Percentiles rank a stretch among this genome's conserved stretches.
phyloP scores from a whole-genome alignment of 2,113 vertebrate species.

The Oophaga pumilio region DNA sequence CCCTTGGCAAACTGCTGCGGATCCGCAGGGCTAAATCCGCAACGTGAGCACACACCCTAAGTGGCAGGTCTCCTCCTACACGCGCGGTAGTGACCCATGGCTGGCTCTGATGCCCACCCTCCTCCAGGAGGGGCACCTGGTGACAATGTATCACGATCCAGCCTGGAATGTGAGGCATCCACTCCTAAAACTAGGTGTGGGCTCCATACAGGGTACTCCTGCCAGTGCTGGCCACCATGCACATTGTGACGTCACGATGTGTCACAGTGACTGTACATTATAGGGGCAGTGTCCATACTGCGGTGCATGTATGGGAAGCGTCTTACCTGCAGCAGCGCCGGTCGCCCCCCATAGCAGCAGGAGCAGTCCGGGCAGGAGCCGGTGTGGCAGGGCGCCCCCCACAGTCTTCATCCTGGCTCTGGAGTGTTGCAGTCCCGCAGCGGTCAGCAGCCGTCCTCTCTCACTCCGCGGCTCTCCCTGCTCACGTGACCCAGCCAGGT shows the following conservation, averaged over 20 bases:
- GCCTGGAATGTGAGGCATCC: background rate
- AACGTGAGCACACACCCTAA: too few relatives aligned
- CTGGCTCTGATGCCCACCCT: too few relatives aligned
- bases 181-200: background rate
- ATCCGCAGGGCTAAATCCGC: too few relatives aligned
- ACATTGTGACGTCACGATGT: background rate
- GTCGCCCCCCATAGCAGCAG: background rate
- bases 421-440: background rate
- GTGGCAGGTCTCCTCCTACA: too few relatives aligned
- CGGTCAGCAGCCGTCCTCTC: constrained; percentile 16
- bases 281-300: too few relatives aligned
- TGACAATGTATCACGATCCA: background rate
- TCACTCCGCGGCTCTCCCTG: background rate
- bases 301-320: too few relatives aligned
- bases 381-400: background rate
- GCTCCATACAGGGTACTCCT: background rate
- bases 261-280: background rate
- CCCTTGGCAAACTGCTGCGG: too few relatives aligned
- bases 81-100: too few relatives aligned
- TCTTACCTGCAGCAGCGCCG: constrained; percentile 32
- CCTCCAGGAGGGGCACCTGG: too few relatives aligned
- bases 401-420: background rate
- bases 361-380: constrained; percentile 11
- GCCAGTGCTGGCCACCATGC: background rate
- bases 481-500: constrained; percentile 25